Evolutionary conservation across 2,888 invertebrate genomes (phyloP), one percentile per base, ranked within the genome.

Genomic region (Ceramica pisi): DNA sequence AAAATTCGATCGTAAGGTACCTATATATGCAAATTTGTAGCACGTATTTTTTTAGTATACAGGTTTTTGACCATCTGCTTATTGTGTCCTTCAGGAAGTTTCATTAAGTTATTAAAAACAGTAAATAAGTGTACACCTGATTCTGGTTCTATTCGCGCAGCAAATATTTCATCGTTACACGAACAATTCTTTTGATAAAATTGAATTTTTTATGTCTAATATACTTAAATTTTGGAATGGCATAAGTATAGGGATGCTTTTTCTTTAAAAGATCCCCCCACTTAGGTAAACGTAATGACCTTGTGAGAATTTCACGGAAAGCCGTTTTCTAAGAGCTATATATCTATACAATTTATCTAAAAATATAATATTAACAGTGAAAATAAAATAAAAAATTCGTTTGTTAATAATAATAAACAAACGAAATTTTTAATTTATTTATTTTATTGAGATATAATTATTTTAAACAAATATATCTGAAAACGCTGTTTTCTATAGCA

Each of bases 141-240:
- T 46, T 46, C 46, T 46, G 46, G 91, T 92, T 91, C 88, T 85
- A 89, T 92, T 90, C 89, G 90, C 85, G 81, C 87, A 83, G 90
- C 90, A 71, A 70, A 73, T 56, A 55, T 53, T n/a, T 16, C 21
- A 44, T 21, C 16, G 12, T 26, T 23, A 59, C 19, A 57, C 8
- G 50, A 56, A 48, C 67, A 50, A 57, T 41, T 41, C 5, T 53
- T 48, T 3, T 31, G 8, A 5, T 68, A 8, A 46, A 23, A 55
- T 16, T 21, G 16, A 31, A 31, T 46, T 46, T 19, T 46, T 0
- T 14, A 14, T 41, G 3, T 14, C 12, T 8, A 19, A 7, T 46
- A 46, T 46, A 46, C 6, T 46, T 46, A 46, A 4, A 46, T 46
- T 19, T 46, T 46, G 19, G 19, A 46, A 46, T 19, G 44, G 8